Conservation (phyloP, 2,113 vertebrate species). For the Tragelaphus strepsiceros region DNA sequence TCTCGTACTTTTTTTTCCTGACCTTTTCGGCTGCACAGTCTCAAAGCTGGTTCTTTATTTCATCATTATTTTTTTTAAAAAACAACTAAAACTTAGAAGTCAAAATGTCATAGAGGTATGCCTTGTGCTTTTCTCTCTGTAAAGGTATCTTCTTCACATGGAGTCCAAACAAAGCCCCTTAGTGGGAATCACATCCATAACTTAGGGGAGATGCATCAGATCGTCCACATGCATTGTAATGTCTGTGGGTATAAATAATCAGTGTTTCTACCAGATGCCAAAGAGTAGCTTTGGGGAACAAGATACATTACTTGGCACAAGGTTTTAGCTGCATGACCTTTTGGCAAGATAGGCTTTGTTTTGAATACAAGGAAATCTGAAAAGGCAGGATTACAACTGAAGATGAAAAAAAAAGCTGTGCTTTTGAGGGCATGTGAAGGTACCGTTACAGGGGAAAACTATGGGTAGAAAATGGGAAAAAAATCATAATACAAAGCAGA, state of each 20-base stretch:
- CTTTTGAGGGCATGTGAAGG: background rate
- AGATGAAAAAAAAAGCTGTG: background rate
- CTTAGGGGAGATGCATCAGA: background rate
- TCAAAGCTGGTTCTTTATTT: background rate
- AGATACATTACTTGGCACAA: background rate
- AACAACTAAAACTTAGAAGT: background rate
- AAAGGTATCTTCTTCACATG: background rate
- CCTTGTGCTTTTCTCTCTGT: background rate
- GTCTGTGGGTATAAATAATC: background rate
- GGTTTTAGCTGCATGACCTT: background rate
- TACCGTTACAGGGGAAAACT: background rate
- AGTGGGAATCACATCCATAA: background rate
- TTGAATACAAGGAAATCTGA: background rate
- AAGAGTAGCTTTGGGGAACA: background rate
- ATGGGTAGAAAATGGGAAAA: background rate
- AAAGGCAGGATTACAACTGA: background rate
- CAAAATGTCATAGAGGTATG: background rate
- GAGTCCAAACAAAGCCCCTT: background rate
- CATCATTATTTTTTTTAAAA: background rate
- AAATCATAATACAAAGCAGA: background rate
- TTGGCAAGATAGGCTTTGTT: constrained; percentile 9
- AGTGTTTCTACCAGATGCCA: background rate
- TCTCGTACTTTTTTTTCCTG: background rate
- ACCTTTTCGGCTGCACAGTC: background rate
- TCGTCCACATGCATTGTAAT: background rate